phyloP scores from a whole-genome alignment of 1,140 invertebrate genomes.

The Coenobita brevimanus region DNA sequence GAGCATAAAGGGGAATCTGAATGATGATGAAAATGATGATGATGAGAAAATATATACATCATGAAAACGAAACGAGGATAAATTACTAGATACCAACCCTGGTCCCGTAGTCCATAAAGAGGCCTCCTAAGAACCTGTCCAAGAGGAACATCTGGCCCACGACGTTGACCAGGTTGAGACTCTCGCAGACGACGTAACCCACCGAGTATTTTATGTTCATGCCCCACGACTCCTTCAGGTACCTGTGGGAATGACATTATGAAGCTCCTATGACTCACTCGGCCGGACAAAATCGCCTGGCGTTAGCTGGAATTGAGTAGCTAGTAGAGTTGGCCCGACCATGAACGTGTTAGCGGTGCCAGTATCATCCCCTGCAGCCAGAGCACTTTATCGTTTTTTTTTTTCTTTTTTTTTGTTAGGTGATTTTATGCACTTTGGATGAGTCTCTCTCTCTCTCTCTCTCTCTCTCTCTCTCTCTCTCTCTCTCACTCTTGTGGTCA shows the following conservation, averaged over 20 bases:
- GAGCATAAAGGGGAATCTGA: too few relatives aligned
- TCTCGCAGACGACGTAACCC: constrained; percentile 89
- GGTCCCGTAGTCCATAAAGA: constrained; percentile 89
- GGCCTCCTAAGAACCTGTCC: constrained; percentile 87
- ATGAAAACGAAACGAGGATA: too few relatives aligned
- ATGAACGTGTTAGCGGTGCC: background rate
- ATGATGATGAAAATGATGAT: too few relatives aligned
- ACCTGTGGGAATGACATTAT: constrained; percentile 44
- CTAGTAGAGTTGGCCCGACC: background rate
- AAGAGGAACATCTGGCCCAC: constrained; percentile 87
- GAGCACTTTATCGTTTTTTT: background rate
- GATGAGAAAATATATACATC: too few relatives aligned
- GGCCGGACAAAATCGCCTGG: too few relatives aligned
- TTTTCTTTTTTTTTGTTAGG: background rate
- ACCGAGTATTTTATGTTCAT: constrained; percentile 82
- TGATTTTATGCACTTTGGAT: background rate
- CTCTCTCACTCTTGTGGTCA: too few relatives aligned
- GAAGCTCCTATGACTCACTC: too few relatives aligned
- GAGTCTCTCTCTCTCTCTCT: background rate
- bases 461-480: background rate
- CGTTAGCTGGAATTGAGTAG: too few relatives aligned
- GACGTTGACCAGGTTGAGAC: constrained; percentile 75
- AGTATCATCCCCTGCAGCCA: background rate
- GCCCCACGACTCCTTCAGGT: constrained; percentile 70
- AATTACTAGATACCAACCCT: constrained; percentile 74